Evolutionary conservation across 2,888 invertebrate genomes (phyloP), one percentile per base, ranked within the genome.

Genomic region (Amblyjoppa proteus): DNA sequence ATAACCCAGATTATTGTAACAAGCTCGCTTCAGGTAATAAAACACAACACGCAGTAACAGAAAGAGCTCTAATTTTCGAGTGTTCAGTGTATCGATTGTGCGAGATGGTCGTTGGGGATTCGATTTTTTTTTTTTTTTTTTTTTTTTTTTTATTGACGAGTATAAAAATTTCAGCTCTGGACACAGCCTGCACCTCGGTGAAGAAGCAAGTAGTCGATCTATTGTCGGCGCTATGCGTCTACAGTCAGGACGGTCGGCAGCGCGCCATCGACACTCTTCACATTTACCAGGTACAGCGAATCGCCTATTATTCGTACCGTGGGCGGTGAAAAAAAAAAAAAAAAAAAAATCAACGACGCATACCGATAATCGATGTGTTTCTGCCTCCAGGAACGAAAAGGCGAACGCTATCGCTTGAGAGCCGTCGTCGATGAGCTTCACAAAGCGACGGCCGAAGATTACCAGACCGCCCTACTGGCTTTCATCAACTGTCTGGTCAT

Each of bases 161-260:
- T 28, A 4, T 25, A 11, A 28, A 16, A 34, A 68, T 98, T 79
- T 97, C 97, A 94, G 99, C 99, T 89, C 96, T 99, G 94, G 98
- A 98, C 94, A 98, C 98, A 61, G 97, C 96, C 89, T 98, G 98
- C 93, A 96, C 97, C 77, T 97, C 97, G 88, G 98, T 99, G 90
- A 99, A 99, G 95, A 99, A 99, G 95, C 99, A 99, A 96, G 98
- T 99, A 93, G 97, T 99, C 94, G 99, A 99, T 95, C 95, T 99
- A 86, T 96, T 99, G 88, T 98, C 98, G 77, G 99, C 99, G 45
- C 95, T 99, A 84, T 99, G 99, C 94, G 98, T 98, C 81, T 98
- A 99, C 96, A 99, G 97, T 93, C 96, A 96, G 84, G 98, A 98
- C 88, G 98, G 98, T 74, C 97, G 98, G 93, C 96, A 97, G 87